phyloP scores from a whole-genome alignment of 2,797 vertebrate species.

The Kryptolebias ocellatus region DNA sequence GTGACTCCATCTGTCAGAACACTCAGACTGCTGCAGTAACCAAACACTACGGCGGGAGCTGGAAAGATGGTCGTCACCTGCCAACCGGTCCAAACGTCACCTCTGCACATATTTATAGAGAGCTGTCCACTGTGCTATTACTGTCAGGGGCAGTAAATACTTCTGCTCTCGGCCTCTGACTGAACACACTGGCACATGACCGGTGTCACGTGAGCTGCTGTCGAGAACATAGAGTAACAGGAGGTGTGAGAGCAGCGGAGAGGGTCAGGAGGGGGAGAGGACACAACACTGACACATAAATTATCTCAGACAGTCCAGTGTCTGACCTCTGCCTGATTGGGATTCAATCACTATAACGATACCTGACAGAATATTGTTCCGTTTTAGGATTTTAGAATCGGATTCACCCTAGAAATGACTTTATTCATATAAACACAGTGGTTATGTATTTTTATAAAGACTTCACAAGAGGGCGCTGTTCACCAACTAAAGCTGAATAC shows the following conservation, averaged over 20 bases:
- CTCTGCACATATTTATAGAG: slow-evolving; percentile 23
- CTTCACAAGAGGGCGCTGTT: slow-evolving; percentile 42
- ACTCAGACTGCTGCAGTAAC: not conserved
- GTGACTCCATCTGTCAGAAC: slow-evolving; percentile 3
- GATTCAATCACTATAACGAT: too few species aligned
- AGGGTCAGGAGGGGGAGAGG: slow-evolving; percentile 25
- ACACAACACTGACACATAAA: not conserved
- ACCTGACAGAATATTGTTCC: too few species aligned
- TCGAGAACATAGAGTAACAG: slow-evolving; percentile 44
- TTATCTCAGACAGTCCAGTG: not conserved
- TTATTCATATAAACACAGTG: not conserved
- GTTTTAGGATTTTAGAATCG: too few species aligned
- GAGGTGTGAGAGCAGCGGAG: slow-evolving; percentile 10
- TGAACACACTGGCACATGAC: slow-evolving; percentile 7
- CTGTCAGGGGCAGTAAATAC: not conserved
- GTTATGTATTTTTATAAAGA: not conserved
- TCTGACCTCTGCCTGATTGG: not conserved
- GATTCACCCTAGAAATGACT: too few species aligned
- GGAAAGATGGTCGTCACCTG: slow-evolving; percentile 6
- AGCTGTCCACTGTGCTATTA: slow-evolving; percentile 33
- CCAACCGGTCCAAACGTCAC: not conserved
- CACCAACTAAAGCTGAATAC: not conserved
- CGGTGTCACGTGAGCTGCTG: slow-evolving; percentile 35
- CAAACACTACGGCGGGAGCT: slow-evolving; percentile 20
- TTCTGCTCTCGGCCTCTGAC: slow-evolving; percentile 6